phyloP scores from a whole-genome alignment of 2,113 vertebrate genomes.

The Sorex fumeus region DNA sequence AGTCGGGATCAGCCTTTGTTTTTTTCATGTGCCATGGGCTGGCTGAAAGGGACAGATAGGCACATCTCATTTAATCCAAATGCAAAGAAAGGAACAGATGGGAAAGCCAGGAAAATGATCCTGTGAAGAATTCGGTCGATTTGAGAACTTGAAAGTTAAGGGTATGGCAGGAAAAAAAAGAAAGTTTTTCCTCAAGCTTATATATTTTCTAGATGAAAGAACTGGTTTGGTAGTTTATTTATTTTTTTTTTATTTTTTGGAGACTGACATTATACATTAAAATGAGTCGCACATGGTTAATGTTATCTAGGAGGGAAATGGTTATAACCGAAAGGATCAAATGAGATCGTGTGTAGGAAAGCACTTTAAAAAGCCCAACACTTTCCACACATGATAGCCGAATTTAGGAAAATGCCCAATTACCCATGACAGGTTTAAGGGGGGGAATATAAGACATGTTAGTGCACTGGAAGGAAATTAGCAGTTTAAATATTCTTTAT shows the following conservation, averaged over 20 bases:
- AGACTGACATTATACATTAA: conserved; percentile 11
- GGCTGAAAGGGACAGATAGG: not conserved
- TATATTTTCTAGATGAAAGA: not conserved
- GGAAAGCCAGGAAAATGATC: not conserved
- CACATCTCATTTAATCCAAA: conserved; percentile 3
- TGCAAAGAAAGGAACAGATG: not conserved
- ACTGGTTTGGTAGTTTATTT: not conserved
- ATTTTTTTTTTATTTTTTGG: not conserved
- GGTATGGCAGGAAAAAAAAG: conserved; percentile 19
- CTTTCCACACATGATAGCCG: not conserved
- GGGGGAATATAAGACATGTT: not conserved
- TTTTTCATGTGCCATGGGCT: not conserved
- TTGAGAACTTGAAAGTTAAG: not conserved
- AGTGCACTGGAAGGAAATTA: conserved; percentile 9
- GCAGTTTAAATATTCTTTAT: conserved; percentile 20
- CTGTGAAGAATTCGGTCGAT: not conserved
- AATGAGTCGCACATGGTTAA: not conserved
- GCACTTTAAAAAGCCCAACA: not conserved
- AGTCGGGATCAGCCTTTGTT: not conserved
- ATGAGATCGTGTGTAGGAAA: not conserved
- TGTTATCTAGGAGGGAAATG: not conserved
- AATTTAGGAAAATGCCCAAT: conserved; percentile 31
- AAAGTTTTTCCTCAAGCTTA: not conserved
- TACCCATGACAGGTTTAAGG: not conserved
- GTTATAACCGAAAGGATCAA: not conserved